Evolutionary conservation across 2,113 vertebrate genomes (phyloP).

Genomic region (Percina caprodes): DNA sequence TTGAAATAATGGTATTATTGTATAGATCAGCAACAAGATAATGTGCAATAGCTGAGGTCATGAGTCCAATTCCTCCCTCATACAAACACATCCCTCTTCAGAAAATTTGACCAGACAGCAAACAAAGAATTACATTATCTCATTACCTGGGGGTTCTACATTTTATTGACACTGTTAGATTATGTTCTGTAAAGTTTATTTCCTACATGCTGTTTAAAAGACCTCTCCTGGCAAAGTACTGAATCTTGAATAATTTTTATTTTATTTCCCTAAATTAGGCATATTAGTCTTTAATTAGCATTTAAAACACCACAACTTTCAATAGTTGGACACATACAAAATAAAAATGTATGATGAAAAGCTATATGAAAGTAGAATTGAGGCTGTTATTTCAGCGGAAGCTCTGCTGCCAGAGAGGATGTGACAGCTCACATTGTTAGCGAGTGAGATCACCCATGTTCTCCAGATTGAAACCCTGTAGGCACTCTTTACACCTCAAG

Average conservation of each 20-base stretch:
- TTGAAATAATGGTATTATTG: not conserved
- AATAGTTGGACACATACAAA: not conserved
- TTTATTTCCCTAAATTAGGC: not conserved
- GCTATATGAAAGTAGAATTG: slow-evolving; percentile 41
- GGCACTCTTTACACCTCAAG: slow-evolving; percentile 18
- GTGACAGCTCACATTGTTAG: slow-evolving; percentile 61
- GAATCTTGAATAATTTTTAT: not conserved
- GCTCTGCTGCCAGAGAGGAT: slow-evolving; percentile 57
- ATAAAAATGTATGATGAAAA: slow-evolving; percentile 4
- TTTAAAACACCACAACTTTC: not conserved
- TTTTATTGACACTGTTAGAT: not conserved
- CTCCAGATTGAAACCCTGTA: slow-evolving; percentile 43
- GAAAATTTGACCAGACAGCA: not conserved
- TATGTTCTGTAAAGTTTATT: not conserved
- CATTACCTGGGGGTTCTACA: not conserved
- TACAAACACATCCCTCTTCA: not conserved
- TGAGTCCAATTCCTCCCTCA: not conserved
- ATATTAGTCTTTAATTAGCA: not conserved
- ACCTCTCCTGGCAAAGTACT: not conserved
- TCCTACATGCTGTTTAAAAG: not conserved
- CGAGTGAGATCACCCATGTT: slow-evolving; percentile 69
- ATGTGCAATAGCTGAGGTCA: not conserved
- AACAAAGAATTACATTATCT: not conserved
- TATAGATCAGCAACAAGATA: not conserved
- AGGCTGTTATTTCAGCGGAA: slow-evolving; percentile 60